Evolutionary conservation across 1,140 invertebrate species (phyloP).

Genomic region (Conus betulinus): DNA sequence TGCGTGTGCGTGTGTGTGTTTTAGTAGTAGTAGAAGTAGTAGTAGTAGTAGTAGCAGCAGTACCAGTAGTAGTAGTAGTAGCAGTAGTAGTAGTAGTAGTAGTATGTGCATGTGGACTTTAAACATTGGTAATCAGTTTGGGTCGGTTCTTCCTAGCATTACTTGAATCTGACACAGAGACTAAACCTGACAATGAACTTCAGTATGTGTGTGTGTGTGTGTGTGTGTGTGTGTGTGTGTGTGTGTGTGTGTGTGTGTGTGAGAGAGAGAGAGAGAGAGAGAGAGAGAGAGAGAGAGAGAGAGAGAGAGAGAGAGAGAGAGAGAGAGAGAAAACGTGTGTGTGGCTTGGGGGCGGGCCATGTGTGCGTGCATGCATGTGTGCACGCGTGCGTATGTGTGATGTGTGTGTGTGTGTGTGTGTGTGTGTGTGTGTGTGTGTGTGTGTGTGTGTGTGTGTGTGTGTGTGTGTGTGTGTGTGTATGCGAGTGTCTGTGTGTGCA

Average conservation of each 20-base stretch:
- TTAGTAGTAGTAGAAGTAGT: not conserved
- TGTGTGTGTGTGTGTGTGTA: not conserved
- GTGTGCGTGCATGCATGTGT: too few relatives aligned
- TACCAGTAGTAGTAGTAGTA: too few relatives aligned
- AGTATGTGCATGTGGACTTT: too few relatives aligned
- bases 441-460: not conserved
- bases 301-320: too few relatives aligned
- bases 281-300: too few relatives aligned
- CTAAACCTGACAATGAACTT: not conserved
- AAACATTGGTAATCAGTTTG: too few relatives aligned
- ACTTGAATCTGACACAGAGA: not conserved
- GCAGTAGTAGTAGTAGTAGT: too few relatives aligned
- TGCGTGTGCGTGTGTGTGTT: not conserved
- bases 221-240: not conserved
- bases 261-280: not conserved
- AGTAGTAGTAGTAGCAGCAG: too few relatives aligned
- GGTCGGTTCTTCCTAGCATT: too few relatives aligned
- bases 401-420: not conserved
- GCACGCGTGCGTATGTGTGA: not conserved
- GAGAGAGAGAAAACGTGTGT: too few relatives aligned
- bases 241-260: constrained; percentile 2
- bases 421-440: constrained; percentile 18
- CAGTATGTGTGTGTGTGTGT: constrained; percentile 5
- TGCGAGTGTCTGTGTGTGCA: not conserved
- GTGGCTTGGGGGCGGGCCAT: too few relatives aligned